These are phyloP conservation scores for Montipora capitata DNA, from an alignment of 92 coral and sea anemone species.

Conservation along the genomic window DNA sequence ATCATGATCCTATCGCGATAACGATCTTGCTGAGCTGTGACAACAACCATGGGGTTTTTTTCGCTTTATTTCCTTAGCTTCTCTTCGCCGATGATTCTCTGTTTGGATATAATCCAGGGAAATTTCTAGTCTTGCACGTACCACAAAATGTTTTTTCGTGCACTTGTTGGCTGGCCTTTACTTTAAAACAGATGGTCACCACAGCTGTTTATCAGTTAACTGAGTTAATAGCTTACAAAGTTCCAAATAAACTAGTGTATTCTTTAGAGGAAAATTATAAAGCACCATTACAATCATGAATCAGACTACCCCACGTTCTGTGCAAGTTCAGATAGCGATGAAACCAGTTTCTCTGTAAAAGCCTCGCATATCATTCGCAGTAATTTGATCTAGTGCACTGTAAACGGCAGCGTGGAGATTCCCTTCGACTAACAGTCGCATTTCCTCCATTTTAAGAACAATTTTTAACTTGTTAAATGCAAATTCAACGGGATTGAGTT, in stretches of 20 bases:
- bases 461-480: too few relatives aligned
- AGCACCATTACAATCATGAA: slow-evolving; percentile 6
- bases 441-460: slow-evolving; percentile 42
- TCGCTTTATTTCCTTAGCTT: too few relatives aligned
- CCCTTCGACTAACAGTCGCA: slow-evolving; percentile 15
- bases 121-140: neutral
- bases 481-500: too few relatives aligned
- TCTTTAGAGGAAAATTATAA: too few relatives aligned
- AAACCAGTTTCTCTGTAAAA: slow-evolving; percentile 43
- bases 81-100: neutral
- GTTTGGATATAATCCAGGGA: neutral
- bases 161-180: neutral
- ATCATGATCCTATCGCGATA: too few relatives aligned
- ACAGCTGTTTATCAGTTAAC: neutral
- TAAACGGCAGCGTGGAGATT: slow-evolving; percentile 49
- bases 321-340: slow-evolving; percentile 31
- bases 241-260: neutral
- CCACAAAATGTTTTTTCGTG: slow-evolving; percentile 16
- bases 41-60: too few relatives aligned
- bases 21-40: too few relatives aligned
- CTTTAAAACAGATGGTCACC: slow-evolving; percentile 8
- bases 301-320: slow-evolving; percentile 12
- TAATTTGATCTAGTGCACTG: slow-evolving; percentile 26
- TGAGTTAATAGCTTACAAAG: slow-evolving; percentile 11
- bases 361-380: too few relatives aligned